Conservation (phyloP, 2,888 invertebrate genomes). For the Macrosoma leucophasiata region DNA sequence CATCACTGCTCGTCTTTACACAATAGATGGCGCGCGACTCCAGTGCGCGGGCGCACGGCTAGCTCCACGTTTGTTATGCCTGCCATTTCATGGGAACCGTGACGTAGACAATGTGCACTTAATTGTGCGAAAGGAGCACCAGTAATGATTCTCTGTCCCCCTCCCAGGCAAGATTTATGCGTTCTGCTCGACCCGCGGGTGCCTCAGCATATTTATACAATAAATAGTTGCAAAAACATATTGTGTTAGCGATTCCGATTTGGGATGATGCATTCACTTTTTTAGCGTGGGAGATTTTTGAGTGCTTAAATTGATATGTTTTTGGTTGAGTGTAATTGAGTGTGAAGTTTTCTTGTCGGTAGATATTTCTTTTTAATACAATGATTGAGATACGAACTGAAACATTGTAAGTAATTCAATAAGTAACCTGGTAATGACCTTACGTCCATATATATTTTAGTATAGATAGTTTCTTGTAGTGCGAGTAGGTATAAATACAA, state of each 20-base stretch:
- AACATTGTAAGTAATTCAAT: no score
- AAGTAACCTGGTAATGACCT: no score
- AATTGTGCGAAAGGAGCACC: conserved; percentile 69
- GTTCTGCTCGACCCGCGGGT: conserved; percentile 54
- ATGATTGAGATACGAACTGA: no score
- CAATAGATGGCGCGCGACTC: conserved; percentile 50
- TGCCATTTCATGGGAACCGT: conserved; percentile 68
- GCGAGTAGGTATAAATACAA: no score
- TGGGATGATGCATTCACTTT: conserved; percentile 49
- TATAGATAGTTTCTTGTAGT: no score
- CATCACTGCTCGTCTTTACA: conserved; percentile 43
- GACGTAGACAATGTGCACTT: conserved; percentile 59
- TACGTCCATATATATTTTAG: no score
- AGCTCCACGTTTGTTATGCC: conserved; percentile 36
- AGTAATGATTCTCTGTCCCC: conserved; percentile 54
- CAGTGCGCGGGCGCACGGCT: conserved; percentile 45
- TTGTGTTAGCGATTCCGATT: conserved; percentile 46
- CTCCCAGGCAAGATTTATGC: conserved; percentile 54
- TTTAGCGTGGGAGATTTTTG: conserved; percentile 53
- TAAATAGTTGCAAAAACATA: conserved; percentile 64
- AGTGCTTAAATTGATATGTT: conserved; percentile 21
- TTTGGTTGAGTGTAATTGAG: no score
- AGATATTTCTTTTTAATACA: no score
- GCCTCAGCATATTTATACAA: conserved; percentile 55
- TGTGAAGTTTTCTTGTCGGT: no score